Conservation (phyloP, 2,113 vertebrate genomes). For the Amphiprion percula region DNA sequence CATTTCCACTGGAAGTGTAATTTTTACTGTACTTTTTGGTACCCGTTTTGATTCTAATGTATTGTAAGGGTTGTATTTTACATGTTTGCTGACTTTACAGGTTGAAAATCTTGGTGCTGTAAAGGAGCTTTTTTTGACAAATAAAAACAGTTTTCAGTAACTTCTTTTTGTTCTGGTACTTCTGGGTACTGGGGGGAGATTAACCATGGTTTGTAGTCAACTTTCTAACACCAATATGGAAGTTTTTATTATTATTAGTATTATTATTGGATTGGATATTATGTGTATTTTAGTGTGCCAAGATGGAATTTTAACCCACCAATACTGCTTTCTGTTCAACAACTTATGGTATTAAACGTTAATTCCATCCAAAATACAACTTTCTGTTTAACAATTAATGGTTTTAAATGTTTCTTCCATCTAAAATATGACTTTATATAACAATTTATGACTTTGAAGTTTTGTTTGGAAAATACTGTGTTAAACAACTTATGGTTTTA, state of each 20-base stretch:
- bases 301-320: background rate
- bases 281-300: no score
- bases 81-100: conserved; percentile 83
- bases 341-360: no score
- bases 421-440: no score
- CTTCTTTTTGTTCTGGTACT: conserved; percentile 63
- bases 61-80: conserved; percentile 86
- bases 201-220: background rate
- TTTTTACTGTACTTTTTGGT: conserved; percentile 99
- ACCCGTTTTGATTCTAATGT: conserved; percentile 86
- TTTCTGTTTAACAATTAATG: no score
- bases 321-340: background rate
- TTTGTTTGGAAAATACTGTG: no score
- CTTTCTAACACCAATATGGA: background rate
- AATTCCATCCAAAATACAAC: no score
- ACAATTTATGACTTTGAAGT: no score
- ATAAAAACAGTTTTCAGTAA: conserved; percentile 80
- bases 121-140: conserved; percentile 83
- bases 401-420: no score
- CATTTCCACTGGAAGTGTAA: conserved; percentile 99
- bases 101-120: conserved; percentile 74
- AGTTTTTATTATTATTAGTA: background rate
- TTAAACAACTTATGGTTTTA: no score
- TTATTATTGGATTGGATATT: no score
- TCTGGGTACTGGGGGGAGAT: conserved; percentile 42